phyloP scores from a whole-genome alignment of 1,140 invertebrate species.

The Anadara kagoshimensis region DNA sequence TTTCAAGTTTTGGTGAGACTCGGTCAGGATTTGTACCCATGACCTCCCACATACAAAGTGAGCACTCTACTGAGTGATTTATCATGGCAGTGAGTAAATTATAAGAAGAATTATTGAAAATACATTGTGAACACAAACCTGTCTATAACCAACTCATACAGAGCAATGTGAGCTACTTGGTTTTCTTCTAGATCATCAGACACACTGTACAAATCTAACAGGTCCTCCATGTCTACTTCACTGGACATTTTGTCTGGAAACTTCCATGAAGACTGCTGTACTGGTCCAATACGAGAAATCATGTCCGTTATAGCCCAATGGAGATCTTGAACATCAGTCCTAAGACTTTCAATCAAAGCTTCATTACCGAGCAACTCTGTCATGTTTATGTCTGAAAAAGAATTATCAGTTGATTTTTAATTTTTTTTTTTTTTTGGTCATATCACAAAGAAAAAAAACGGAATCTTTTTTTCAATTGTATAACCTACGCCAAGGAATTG shows the following conservation, averaged over 20 bases:
- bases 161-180: constrained; percentile 71
- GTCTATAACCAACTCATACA: constrained; percentile 73
- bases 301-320: constrained; percentile 66
- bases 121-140: constrained; percentile 53
- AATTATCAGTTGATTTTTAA: not conserved
- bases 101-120: no score
- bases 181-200: constrained; percentile 66
- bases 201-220: constrained; percentile 66
- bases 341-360: constrained; percentile 68
- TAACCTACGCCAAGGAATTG: no score
- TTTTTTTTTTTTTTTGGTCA: no score
- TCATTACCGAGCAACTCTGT: constrained; percentile 66
- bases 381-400: constrained; percentile 50
- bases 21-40: no score
- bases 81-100: no score
- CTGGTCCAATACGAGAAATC: constrained; percentile 64
- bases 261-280: constrained; percentile 69
- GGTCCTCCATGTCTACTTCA: constrained; percentile 68
- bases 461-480: no score
- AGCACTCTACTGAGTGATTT: no score
- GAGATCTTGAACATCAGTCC: constrained; percentile 67
- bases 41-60: no score
- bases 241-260: constrained; percentile 69
- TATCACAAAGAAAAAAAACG: no score
- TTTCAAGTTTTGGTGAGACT: no score